Percentiles rank a stretch among this genome's conserved stretches.
These are phyloP conservation scores for Hydrophis major DNA, from an alignment of 2,797 vertebrate genomes.

Conservation along the genomic window DNA sequence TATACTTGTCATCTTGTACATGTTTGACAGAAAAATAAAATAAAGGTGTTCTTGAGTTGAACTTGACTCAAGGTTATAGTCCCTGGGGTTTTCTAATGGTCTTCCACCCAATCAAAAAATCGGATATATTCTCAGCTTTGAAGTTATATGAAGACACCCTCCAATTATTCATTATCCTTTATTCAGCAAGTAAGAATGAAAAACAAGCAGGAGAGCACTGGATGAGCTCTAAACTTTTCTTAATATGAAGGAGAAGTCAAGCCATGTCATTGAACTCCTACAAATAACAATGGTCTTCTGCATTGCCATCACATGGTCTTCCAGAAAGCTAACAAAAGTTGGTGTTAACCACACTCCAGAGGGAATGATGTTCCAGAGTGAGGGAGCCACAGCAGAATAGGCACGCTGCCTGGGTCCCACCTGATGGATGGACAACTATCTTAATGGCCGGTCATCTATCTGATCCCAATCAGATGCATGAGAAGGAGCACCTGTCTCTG, in stretches of 20 bases:
- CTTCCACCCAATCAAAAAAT: not conserved
- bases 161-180: no score
- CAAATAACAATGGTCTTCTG: no score
- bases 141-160: no score
- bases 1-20: no score
- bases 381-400: not conserved
- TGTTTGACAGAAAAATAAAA: no score
- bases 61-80: not conserved
- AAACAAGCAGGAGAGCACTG: no score
- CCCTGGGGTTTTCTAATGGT: not conserved
- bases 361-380: not conserved
- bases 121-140: no score
- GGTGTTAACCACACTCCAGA: not conserved
- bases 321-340: not conserved
- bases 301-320: not conserved
- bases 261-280: no score
- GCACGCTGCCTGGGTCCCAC: accelerated
- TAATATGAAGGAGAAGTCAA: no score
- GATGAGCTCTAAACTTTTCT: no score
- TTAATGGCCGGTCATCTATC: not conserved
- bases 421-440: not conserved
- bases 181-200: no score
- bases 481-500: not conserved
- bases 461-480: not conserved
- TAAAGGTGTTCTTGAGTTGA: no score